These are phyloP conservation scores for Orthonyx spaldingii DNA, from an alignment of 2,113 vertebrate genomes.

Conservation along the genomic window DNA sequence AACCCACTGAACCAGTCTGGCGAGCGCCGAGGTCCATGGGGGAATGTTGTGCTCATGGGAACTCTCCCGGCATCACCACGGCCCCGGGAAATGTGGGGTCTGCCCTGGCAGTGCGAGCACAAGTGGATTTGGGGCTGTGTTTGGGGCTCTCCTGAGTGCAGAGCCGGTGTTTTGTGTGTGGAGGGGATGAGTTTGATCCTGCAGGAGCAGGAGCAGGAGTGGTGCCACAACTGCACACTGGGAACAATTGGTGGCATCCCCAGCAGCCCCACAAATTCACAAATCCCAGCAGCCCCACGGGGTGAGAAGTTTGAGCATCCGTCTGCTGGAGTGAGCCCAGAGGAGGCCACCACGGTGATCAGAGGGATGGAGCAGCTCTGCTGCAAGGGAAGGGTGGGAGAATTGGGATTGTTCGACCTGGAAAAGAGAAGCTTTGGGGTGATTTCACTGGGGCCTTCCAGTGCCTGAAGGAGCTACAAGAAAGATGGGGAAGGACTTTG, in stretches of 20 bases:
- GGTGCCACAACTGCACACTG: background rate
- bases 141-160: background rate
- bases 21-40: accelerated
- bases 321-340: background rate
- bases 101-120: background rate
- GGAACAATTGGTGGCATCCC: background rate
- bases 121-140: background rate
- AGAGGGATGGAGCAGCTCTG: background rate
- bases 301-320: background rate
- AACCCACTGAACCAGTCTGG: background rate
- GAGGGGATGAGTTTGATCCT: background rate
- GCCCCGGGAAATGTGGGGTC: background rate
- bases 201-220: background rate
- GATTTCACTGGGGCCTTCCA: background rate
- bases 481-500: background rate
- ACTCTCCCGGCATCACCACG: accelerated
- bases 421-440: background rate
- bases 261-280: background rate
- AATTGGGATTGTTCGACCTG: background rate
- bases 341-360: background rate
- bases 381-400: background rate
- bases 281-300: accelerated
- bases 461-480: background rate
- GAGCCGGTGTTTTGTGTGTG: accelerated
- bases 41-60: background rate